Conservation (phyloP, 2,113 vertebrate genomes). For the Petrocephalus microphthalmus region DNA sequence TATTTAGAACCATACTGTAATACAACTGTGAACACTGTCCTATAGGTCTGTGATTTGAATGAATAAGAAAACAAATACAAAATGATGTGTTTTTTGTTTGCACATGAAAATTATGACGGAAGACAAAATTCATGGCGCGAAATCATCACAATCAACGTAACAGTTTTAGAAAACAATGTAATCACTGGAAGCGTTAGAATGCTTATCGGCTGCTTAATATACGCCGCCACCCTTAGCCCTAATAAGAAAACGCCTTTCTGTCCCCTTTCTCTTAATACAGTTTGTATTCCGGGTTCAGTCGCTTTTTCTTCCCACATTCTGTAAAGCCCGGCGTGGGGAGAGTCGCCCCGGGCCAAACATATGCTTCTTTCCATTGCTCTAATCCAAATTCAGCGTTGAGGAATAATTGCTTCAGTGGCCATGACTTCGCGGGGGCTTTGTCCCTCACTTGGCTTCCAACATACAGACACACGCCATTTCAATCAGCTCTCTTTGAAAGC, state of each 20-base stretch:
- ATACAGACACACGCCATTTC: slow-evolving; percentile 98
- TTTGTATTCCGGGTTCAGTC: slow-evolving; percentile 80
- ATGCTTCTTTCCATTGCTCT: slow-evolving; percentile 99
- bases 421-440: slow-evolving; percentile 92
- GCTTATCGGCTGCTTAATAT: slow-evolving; percentile 30
- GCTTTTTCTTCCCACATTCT: slow-evolving; percentile 79
- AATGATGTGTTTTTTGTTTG: background rate
- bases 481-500: slow-evolving; percentile 83
- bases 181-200: slow-evolving; percentile 25
- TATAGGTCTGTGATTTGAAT: background rate
- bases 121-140: background rate
- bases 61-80: background rate
- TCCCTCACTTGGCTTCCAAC: slow-evolving; percentile 96
- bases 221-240: slow-evolving; percentile 24
- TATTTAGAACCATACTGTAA: slow-evolving; percentile 11
- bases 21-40: background rate
- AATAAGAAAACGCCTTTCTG: slow-evolving; percentile 42
- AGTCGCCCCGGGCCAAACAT: slow-evolving; percentile 99
- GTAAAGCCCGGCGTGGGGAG: slow-evolving; percentile 91
- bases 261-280: slow-evolving; percentile 59
- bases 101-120: background rate
- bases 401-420: slow-evolving; percentile 99
- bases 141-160: background rate
- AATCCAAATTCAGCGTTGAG: slow-evolving; percentile 99
- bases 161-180: background rate